Evolutionary conservation across 1,140 invertebrate species (phyloP).

Genomic region (Drosophila lowei): DNA sequence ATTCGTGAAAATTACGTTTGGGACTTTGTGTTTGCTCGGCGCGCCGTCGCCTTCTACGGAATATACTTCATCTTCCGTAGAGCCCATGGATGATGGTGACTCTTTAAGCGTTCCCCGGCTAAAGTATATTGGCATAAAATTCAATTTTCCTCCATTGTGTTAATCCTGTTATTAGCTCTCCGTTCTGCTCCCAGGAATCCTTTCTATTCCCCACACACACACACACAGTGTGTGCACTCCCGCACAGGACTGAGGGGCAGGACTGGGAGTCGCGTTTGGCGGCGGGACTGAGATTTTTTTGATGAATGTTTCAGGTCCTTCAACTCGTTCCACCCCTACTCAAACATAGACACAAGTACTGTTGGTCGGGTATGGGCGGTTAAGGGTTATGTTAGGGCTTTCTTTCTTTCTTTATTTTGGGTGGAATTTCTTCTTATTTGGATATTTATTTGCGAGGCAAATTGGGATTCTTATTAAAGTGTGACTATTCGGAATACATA

Average conservation of each 20-base stretch:
- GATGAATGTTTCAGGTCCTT: slow-evolving; percentile 16
- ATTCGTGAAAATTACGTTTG: slow-evolving; percentile 83
- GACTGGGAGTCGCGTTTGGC: slow-evolving; percentile 1
- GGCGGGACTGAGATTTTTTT: slow-evolving; percentile 20
- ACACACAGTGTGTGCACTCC: not conserved
- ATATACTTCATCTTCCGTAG: slow-evolving; percentile 27
- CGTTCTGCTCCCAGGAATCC: slow-evolving; percentile 52
- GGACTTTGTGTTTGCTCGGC: slow-evolving; percentile 80
- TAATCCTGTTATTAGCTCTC: slow-evolving; percentile 78
- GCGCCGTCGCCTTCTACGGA: slow-evolving; percentile 8
- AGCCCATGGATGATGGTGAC: slow-evolving; percentile 22
- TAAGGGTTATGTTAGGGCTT: slow-evolving; percentile 8
- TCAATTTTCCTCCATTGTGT: slow-evolving; percentile 78
- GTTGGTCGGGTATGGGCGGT: not conserved
- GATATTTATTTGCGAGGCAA: too few species aligned
- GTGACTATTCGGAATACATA: too few species aligned
- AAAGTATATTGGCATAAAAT: slow-evolving; percentile 74
- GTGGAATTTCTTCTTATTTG: too few species aligned
- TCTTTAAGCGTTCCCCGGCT: slow-evolving; percentile 58
- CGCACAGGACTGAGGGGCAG: not conserved
- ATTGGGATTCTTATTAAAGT: too few species aligned
- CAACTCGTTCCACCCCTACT: not conserved
- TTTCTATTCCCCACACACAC: slow-evolving; percentile 31
- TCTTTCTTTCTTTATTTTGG: slow-evolving; percentile 5
- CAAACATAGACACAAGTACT: too few species aligned